These are phyloP conservation scores for Brachionus angularis DNA, from an alignment of 1,140 invertebrate species.

Conservation along the genomic window DNA sequence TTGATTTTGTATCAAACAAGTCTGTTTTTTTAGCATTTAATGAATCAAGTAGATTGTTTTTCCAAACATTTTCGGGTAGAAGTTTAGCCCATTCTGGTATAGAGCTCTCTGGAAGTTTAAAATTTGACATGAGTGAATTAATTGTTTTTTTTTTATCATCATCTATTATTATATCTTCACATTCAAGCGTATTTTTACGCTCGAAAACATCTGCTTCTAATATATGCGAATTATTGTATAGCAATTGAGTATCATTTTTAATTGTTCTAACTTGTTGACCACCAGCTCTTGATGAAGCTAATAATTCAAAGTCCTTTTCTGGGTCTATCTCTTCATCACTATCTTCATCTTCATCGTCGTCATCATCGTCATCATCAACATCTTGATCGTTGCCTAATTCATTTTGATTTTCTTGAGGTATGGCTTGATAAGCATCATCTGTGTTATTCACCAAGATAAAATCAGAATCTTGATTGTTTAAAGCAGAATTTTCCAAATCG, in stretches of 20 bases:
- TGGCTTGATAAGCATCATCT: background rate
- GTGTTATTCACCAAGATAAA: too few species aligned
- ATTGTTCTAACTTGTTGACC: background rate
- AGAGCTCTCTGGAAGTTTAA: constrained; percentile 12
- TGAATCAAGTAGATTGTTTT: constrained; percentile 27
- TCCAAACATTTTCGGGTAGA: constrained; percentile 37
- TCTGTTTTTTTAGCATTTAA: constrained; percentile 43
- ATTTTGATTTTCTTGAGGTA: background rate
- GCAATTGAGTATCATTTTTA: background rate
- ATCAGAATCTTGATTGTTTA: too few species aligned
- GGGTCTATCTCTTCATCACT: constrained; percentile 34
- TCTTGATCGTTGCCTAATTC: background rate
- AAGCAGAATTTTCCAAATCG: too few species aligned
- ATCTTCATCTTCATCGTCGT: constrained; percentile 6
- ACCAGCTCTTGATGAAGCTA: constrained; percentile 17
- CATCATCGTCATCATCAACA: constrained; percentile 5
- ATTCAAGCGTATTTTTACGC: constrained; percentile 16
- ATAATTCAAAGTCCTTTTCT: constrained; percentile 26
- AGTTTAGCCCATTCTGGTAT: constrained; percentile 38
- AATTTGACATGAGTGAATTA: constrained; percentile 23
- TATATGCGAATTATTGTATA: constrained; percentile 12
- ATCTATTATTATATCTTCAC: constrained; percentile 32
- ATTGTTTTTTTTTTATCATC: constrained; percentile 22
- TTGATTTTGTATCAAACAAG: constrained; percentile 14
- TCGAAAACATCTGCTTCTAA: constrained; percentile 33